These are phyloP conservation scores for Colistium nudipinnis DNA, from an alignment of 2,113 vertebrate genomes.

Conservation along the genomic window DNA sequence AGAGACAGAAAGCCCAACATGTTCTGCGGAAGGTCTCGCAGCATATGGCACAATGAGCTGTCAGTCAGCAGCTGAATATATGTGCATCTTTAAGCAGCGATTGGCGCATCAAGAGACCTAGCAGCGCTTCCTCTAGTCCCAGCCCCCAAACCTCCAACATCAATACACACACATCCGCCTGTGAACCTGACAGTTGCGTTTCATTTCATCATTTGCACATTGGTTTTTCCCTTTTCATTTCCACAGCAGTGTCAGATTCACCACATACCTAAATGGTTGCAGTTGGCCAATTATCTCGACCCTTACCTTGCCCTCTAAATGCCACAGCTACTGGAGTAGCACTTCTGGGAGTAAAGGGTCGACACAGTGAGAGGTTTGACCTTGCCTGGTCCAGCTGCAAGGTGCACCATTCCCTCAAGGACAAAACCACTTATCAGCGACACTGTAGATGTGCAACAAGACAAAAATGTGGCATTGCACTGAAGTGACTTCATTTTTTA, in stretches of 20 bases:
- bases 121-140: conserved; percentile 24
- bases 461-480: conserved; percentile 31
- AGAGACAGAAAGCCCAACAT: conserved; percentile 39
- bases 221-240: conserved; percentile 7
- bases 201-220: conserved; percentile 62
- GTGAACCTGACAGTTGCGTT: conserved; percentile 63
- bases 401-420: conserved; percentile 54
- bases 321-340: conserved; percentile 33
- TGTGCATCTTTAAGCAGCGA: conserved; percentile 62
- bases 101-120: conserved; percentile 47
- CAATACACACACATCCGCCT: conserved; percentile 6
- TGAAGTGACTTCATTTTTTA: conserved; percentile 26
- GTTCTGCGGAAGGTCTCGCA: conserved; percentile 40
- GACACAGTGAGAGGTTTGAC: conserved; percentile 63
- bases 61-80: conserved; percentile 67
- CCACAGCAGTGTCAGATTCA: conserved; percentile 26
- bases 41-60: conserved; percentile 49
- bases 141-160: background rate
- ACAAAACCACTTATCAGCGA: conserved; percentile 63
- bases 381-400: conserved; percentile 51
- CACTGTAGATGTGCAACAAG: conserved; percentile 33
- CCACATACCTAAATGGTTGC: conserved; percentile 12
- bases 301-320: conserved; percentile 54
- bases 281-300: conserved; percentile 37
- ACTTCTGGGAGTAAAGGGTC: conserved; percentile 52